Evolutionary conservation across 2,888 invertebrate species (phyloP).

Genomic region (Pterostichus madidus): DNA sequence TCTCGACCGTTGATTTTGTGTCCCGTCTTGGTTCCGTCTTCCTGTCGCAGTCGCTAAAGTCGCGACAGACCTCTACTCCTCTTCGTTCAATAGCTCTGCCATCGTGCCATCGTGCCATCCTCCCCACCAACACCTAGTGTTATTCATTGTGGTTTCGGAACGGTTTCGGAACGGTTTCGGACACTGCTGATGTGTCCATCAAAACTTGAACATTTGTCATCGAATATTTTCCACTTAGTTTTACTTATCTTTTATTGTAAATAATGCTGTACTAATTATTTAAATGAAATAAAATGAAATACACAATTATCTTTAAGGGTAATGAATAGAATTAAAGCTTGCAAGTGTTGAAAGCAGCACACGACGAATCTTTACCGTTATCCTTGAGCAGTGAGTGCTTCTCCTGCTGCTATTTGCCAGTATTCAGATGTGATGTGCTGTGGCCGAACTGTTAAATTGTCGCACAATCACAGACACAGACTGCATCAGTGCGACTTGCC

Average conservation of each 20-base stretch:
- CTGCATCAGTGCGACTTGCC: not conserved
- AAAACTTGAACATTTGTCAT: too few species aligned
- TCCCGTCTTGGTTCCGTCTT: slow-evolving; percentile 73
- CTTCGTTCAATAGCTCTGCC: slow-evolving; percentile 15
- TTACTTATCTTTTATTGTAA: too few species aligned
- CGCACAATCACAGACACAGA: slow-evolving; percentile 3
- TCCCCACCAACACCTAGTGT: not conserved
- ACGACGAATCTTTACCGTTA: not conserved
- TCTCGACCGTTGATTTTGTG: slow-evolving; percentile 80
- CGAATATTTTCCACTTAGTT: too few species aligned
- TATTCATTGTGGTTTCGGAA: slow-evolving; percentile 3
- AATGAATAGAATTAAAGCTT: not conserved
- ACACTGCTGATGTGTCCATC: not conserved
- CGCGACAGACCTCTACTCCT: not conserved
- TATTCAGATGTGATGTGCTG: slow-evolving; percentile 8
- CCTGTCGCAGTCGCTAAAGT: slow-evolving; percentile 27
- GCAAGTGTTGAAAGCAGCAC: not conserved
- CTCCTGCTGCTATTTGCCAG: not conserved
- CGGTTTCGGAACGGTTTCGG: slow-evolving; percentile 4
- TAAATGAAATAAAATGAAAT: too few species aligned
- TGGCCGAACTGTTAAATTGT: slow-evolving; percentile 24
- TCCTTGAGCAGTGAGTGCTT: too few species aligned
- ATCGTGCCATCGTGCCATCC: not conserved
- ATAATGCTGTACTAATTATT: too few species aligned
- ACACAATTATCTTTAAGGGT: too few species aligned